Base-by-base conservation (phyloP, 2,797 vertebrate genomes). In the Darevskia mixta region DNA sequence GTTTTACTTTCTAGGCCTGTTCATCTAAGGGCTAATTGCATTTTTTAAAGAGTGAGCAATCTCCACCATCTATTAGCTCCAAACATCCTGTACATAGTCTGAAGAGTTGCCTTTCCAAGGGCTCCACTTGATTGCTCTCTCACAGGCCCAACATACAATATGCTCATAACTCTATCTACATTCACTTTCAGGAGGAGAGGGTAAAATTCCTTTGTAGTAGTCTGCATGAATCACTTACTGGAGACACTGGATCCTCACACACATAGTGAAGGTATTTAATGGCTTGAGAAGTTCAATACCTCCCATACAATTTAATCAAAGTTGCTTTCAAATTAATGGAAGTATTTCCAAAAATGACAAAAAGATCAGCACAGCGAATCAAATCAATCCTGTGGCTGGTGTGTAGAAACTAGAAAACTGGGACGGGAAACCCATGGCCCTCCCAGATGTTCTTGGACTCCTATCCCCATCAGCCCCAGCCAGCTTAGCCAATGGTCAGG, bases 1-100 rank as follows among this genome's bases (percentile, higher is more conserved):
- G 23, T 66, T 82, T 82, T 66, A 35, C 32, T 81, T 81, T 61
- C 55, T n/a, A n/a, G 67, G n/a, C 61, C 66, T 66, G 35, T 45
- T 82, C 64, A 64, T 82, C 79, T 66, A 61, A 41, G 35, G 17
- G 61, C 61, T 82, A 82, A 82, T 82, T 82, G 67, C 64, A 67
- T 66, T 41, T 82, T 64, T 64, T 13, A 25, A 35, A 81, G 35
- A 66, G 32, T 64, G 79, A 81, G 64, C 79, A 64, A 69, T 64
- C 18, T 23, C 18, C 6, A 61, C 17, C 58, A 61, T 81, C 64
- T 25, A 81, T 81, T 66, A 81, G 15, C 61, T n/a, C 79, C 55
- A 80, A 45, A 25, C 55, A 61, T 58, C 25, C n/a, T 80, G 35
- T 64, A 55, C 79, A 64, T 64, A 82, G 6, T 66, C 25, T 23